Percentiles rank a stretch among this genome's conserved stretches.
phyloP scores from a whole-genome alignment of 2,797 vertebrate species.

The Sorex maritimensis region DNA sequence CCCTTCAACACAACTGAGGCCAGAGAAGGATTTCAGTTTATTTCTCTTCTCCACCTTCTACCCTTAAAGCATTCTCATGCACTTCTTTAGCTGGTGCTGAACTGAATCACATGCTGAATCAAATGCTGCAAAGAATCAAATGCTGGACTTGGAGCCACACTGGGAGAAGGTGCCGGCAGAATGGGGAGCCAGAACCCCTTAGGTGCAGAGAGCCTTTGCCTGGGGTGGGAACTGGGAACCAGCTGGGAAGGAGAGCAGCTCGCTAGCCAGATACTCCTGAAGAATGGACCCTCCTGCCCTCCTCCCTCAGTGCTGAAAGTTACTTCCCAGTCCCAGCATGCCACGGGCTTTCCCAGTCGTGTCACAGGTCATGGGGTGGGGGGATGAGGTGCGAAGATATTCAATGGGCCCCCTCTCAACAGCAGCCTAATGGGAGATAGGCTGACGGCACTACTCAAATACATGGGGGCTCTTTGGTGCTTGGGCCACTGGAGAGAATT shows the following conservation, averaged over 20 bases:
- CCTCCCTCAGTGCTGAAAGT: background rate
- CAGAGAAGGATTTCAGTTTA: background rate
- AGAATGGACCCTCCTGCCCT: background rate
- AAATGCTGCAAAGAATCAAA: background rate
- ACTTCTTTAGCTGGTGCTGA: conserved; percentile 8
- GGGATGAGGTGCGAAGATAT: background rate
- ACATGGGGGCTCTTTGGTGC: background rate
- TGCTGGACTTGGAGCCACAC: background rate
- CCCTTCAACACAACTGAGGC: background rate
- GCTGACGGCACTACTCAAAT: background rate
- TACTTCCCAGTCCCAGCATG: background rate
- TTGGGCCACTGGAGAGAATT: background rate
- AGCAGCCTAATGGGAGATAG: conserved; percentile 4
- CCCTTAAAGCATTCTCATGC: background rate
- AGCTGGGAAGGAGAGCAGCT: background rate
- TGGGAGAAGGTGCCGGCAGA: background rate
- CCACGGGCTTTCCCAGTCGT: background rate
- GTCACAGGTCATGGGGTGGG: background rate
- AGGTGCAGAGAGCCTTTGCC: background rate
- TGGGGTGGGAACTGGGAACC: background rate
- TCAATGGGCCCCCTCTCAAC: background rate
- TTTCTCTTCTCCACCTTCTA: conserved; percentile 10
- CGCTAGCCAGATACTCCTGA: background rate
- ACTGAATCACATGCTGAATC: too few relatives aligned
- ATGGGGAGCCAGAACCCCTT: background rate